Evolutionary conservation across 92 coral and sea anemone species (phyloP), one percentile per base, ranked within the genome.

Genomic region (Epizoanthus scotinus): DNA sequence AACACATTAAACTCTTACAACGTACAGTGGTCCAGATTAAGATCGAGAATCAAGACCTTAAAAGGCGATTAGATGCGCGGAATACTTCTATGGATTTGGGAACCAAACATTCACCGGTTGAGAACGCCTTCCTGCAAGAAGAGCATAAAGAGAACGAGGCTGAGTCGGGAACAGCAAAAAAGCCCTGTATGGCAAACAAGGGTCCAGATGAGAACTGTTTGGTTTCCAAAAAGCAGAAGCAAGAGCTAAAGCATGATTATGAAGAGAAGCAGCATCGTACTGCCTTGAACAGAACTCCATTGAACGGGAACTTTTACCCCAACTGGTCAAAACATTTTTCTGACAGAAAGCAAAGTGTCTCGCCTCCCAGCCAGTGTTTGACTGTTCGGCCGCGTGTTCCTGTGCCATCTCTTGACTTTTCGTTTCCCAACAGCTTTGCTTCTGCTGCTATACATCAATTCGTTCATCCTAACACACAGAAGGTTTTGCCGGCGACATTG

Each of bases 1-100:
- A 93, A 49, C 94, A 93, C 78, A 90, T 93, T 42, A 71, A 85
- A 18, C 92, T 93, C 3, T 89, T 90, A 18, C 97, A 93, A 52
- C 85, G 94, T 7, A 86, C 97, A 17, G 81, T 93, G 27, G 79
- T 88, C 10, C 97, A 93, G 56, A 88, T 93, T 55, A 87, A 85
- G 38, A 80, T 85, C 29, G 93, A 84, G 31, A 93, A 93, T 8
- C 81, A 75, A 60, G 81, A 75, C 6, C 81, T 75, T 21, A 75
- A 75, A 59, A 68, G 56, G 22, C 54, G 68, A 0, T 8, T 60
- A 6, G 81, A 75, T 13, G 53, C 67, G 3, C 67, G 13, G 28
- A 59, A 36, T 54, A 36, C 81, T 2, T 36, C 81, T 21, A 67
- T 8, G 57, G 81, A 75, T 7, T 2, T 54, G 40, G 56, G 31